Evolutionary conservation across 1,140 invertebrate genomes (phyloP), one percentile per base, ranked within the genome.

Genomic region (Scaptomyza montana): DNA sequence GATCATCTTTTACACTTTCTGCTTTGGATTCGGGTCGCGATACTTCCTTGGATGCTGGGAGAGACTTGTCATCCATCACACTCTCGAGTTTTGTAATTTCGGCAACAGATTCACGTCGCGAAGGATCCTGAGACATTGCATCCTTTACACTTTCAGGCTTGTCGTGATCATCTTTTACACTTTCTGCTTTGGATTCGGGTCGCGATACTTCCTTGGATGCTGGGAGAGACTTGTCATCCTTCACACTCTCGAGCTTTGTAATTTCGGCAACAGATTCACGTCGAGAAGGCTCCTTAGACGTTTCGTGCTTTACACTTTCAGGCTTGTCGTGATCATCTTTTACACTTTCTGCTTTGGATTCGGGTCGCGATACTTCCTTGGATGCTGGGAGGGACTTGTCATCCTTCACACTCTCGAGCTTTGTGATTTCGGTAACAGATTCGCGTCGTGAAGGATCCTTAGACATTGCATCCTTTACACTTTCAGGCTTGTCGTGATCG

Each of bases 251-350:
- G 3, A 2, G 21, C 21, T 2, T 25, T 4, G 3, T 6, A 33
- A 55, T 66, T 5, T 75, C 70, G 0, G 59, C 71, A 19, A 75
- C 59, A 19, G 78, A 85, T 19, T 67, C 70, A 0, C 57, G 71
- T 1, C 85, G 61, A 4, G 71, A 77, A 13, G 45, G 1, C 16
- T 1, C 16, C 16, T 16, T 16, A 16, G 16, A 16, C 16, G 1
- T 16, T 16, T 0, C 16, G 1, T 16, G 0, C 16, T 16, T 16
- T 16, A 16, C 1, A 16, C 16, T 16, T 16, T 60, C 64, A 13
- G 54, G 30, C 7, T 75, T 75, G 2, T 61, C 63, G 0, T 63
- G 7, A 9, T 74, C 57, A 2, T 56, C 73, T 8, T 77, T 78
- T 8, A 72, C 1, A 50, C 66, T 73, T 49, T 77, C 74, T 0